A percentile compares a stretch with the other conserved stretches of the same genome.
Conservation (phyloP, 1,140 invertebrate genomes). For the Cotesia vestalis region DNA sequence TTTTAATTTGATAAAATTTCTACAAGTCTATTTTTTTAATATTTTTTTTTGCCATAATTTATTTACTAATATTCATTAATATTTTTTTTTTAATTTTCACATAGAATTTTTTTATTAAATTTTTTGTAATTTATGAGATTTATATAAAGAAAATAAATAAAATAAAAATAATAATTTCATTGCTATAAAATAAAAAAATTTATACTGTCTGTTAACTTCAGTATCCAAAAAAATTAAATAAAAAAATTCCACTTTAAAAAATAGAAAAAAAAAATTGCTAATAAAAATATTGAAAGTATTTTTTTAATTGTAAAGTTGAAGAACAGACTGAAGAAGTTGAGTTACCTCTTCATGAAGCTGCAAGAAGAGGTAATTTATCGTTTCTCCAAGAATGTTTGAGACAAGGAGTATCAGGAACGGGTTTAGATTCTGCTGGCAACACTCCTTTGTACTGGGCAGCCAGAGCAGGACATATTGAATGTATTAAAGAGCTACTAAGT, state of each 20-base stretch:
- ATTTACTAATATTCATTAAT: slow-evolving; percentile 55
- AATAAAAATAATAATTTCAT: no score
- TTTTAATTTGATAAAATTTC: no score
- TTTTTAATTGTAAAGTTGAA: slow-evolving; percentile 65
- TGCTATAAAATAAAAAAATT: no score
- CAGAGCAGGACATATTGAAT: slow-evolving; percentile 69
- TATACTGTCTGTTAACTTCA: no score
- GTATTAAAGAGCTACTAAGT: slow-evolving; percentile 65
- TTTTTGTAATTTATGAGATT: no score
- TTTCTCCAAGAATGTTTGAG: slow-evolving; percentile 73
- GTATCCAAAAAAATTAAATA: no score
- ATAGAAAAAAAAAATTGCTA: neutral
- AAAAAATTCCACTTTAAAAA: no score
- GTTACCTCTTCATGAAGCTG: slow-evolving; percentile 77
- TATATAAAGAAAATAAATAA: no score
- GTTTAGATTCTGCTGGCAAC: slow-evolving; percentile 75
- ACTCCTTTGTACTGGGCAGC: slow-evolving; percentile 78
- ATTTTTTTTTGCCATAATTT: no score
- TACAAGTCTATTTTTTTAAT: no score
- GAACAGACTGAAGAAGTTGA: slow-evolving; percentile 72
- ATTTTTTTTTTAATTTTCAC: neutral
- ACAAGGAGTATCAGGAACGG: slow-evolving; percentile 75
- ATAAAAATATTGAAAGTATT: neutral
- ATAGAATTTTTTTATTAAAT: no score
- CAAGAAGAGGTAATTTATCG: slow-evolving; percentile 73